phyloP scores from a whole-genome alignment of 2,888 invertebrate species.

The Dolichomitus sp. region DNA sequence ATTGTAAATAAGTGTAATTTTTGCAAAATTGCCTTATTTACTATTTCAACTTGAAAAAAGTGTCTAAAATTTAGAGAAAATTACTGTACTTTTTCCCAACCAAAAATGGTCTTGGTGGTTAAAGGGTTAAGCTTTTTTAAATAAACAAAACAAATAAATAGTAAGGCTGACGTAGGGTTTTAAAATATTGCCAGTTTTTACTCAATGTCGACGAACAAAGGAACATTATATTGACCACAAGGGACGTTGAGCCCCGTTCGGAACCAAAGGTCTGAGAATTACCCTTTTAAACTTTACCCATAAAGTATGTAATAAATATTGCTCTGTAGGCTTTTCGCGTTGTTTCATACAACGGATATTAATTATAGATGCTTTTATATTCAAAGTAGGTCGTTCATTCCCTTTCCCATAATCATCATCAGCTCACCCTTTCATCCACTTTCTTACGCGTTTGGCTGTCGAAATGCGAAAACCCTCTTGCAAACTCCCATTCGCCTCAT shows the following conservation, averaged over 20 bases:
- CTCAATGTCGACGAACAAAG: neutral
- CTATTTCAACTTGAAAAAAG: too few relatives aligned
- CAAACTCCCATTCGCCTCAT: slow-evolving; percentile 8
- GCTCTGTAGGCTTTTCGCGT: slow-evolving; percentile 72
- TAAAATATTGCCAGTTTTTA: neutral
- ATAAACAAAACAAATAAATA: neutral
- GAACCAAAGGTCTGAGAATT: slow-evolving; percentile 73
- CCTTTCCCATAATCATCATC: slow-evolving; percentile 50
- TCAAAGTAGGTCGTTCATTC: slow-evolving; percentile 77
- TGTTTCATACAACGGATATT: slow-evolving; percentile 76
- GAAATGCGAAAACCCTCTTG: slow-evolving; percentile 20
- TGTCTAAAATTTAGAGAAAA: too few relatives aligned
- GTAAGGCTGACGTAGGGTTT: neutral
- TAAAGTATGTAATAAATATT: slow-evolving; percentile 83
- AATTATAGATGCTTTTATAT: slow-evolving; percentile 83
- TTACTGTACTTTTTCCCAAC: too few relatives aligned
- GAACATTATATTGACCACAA: slow-evolving; percentile 19
- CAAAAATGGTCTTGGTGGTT: too few relatives aligned
- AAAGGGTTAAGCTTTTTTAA: too few relatives aligned
- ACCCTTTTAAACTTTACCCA: slow-evolving; percentile 82
- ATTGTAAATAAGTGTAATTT: too few relatives aligned
- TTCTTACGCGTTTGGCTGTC: slow-evolving; percentile 2
- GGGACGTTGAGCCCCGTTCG: neutral
- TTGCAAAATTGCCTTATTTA: too few relatives aligned
- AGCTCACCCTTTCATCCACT: slow-evolving; percentile 26